Evolutionary conservation across 2,113 vertebrate genomes (phyloP), one percentile per base, ranked within the genome.

Genomic region (Mastomys natalensis): DNA sequence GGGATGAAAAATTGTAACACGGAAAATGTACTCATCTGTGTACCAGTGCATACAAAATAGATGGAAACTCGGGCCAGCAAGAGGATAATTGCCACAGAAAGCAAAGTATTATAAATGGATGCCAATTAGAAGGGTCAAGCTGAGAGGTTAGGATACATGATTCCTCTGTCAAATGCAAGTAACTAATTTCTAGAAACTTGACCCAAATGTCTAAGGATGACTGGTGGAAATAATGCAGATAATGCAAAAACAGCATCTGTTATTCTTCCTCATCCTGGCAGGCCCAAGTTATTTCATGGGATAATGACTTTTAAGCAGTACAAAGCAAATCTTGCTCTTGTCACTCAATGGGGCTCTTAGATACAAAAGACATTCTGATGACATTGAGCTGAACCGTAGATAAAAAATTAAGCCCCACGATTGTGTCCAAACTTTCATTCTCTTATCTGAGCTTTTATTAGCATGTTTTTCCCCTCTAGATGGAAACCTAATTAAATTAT

Each of bases 261-360:
- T 98, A 98, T 98, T 98, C 98, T 98, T 98, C 94, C 95, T 98
- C 98, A 97, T 90, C 92, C 98, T 98, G 98, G 98, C 98, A 98
- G 98, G 98, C 98, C 96, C 82, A 98, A 99, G 98, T 98, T 98
- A 98, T 99, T 99, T 99, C 98, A 98, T 97, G 98, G 98, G 96
- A 98, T 99, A 99, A 99, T 99, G 98, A 99, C 98, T 98, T 98
- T 97, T 78, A 97, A 98, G 95, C 95, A 98, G 98, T 84, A 98
- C 98, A 98, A 98, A 98, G 98, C 80, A 53, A 92, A 90, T 92
- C 98, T 98, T 98, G 98, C 95, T 98, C 98, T 97, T 98, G 98
- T 99, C 98, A 98, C 93, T 99, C 98, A 98, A 31, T 68, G 87
- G 88, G 97, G 96, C 0, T 80, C 98, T 98, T 98, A 99, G 98